Evolutionary conservation across 2,797 vertebrate species (phyloP), one percentile per base, ranked within the genome.

Genomic region (Tympanoctomys barrerae): DNA sequence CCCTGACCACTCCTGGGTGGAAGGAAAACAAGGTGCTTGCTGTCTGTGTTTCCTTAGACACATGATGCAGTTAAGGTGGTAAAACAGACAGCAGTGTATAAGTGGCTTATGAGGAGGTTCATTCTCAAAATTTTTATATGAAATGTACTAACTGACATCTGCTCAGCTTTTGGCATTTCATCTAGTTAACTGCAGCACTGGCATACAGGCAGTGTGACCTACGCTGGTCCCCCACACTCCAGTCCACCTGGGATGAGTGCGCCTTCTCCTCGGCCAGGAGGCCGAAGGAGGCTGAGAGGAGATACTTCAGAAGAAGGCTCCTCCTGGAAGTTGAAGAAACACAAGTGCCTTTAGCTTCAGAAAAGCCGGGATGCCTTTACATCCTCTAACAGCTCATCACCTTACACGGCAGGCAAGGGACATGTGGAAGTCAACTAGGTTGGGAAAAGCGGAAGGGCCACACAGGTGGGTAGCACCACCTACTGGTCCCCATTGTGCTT

Each of bases 41-140:
- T 89, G 70, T 81, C 62, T 87, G 12, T 79, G 87, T 79, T 78
- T 90, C 28, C 59, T 54, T 46, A 61, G 71, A 92, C 42, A 87
- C 2, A 21, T 18, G 33, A 39, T 0, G 3, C n/a, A 85, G 19
- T 49, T 9, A 26, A 0, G 31, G 89, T 39, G 33, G 18, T 18
- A 28, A 46, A 90, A 88, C 75, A 92, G 28, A 54, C 14, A 62
- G 54, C 59, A 52, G 79, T 16, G 22, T 24, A 1, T 18, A 81
- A 64, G 7, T 18, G 31, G 90, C 78, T 68, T 13, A 42, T 33
- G n/a, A 94, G 33, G 75, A 89, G n/a, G 62, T 39, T 87, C 54
- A 57, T 61, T 19, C 26, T 77, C 70, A 62, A 62, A 57, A 61
- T 31, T n/a, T 85, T 64, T 36, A 59, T 33, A 39, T 5, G 33